Conservation (phyloP, 2,113 vertebrate genomes). For the Geothlypis trichas region DNA sequence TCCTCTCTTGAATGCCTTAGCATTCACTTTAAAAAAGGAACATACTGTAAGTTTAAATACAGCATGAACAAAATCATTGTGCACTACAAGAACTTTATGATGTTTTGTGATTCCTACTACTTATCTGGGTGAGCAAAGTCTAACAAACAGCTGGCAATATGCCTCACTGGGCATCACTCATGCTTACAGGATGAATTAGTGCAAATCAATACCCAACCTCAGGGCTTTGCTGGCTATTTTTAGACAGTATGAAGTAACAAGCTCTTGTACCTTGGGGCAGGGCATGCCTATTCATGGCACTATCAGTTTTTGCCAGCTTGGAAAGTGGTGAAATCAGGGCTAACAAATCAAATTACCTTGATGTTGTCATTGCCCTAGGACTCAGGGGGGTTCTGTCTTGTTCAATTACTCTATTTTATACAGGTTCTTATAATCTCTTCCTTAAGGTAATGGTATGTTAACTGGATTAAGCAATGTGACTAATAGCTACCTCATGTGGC, state of each 20-base stretch:
- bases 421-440: neutral
- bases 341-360: neutral
- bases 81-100: neutral
- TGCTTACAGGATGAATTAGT: neutral
- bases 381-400: neutral
- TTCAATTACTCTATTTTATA: neutral
- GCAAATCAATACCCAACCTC: neutral
- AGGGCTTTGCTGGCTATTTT: neutral
- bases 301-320: conserved; percentile 25
- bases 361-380: neutral
- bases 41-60: neutral
- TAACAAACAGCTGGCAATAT: neutral
- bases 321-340: neutral
- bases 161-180: neutral
- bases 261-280: neutral
- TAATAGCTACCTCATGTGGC: neutral
- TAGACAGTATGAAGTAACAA: neutral
- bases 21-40: neutral
- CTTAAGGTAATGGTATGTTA: neutral
- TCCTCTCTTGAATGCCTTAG: neutral
- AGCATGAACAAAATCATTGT: neutral
- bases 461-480: neutral
- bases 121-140: neutral
- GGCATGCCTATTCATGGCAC: neutral
- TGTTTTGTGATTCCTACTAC: neutral